A percentile compares a stretch with the other conserved stretches of the same genome.
Evolutionary conservation across 2,113 vertebrate species (phyloP).

Genomic region (Nycticebus coucang): DNA sequence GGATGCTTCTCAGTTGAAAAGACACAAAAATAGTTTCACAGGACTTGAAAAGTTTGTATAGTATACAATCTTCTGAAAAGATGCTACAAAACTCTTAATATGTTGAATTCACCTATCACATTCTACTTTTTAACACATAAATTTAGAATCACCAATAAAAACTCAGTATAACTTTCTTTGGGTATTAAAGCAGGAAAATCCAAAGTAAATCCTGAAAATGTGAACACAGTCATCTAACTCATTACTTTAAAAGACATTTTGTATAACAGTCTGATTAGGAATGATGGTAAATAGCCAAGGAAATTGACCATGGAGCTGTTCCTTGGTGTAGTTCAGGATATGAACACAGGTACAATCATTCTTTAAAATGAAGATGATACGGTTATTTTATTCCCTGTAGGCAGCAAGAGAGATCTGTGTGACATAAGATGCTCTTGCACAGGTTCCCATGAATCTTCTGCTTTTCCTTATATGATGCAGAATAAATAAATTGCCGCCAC

Average conservation of each 20-base stretch:
- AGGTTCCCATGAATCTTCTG: slow-evolving; percentile 44
- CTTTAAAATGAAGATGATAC: slow-evolving; percentile 43
- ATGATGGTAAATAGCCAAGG: slow-evolving; percentile 61
- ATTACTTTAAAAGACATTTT: slow-evolving; percentile 44
- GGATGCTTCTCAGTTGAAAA: slow-evolving; percentile 83
- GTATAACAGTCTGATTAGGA: slow-evolving; percentile 55
- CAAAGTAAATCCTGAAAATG: slow-evolving; percentile 63
- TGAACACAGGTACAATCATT: slow-evolving; percentile 48
- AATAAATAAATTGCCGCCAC: slow-evolving; percentile 73
- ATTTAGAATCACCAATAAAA: slow-evolving; percentile 75
- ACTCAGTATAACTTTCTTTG: slow-evolving; percentile 64
- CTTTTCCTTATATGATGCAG: slow-evolving; percentile 45
- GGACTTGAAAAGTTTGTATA: slow-evolving; percentile 81
- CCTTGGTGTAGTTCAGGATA: slow-evolving; percentile 54
- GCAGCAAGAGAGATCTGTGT: slow-evolving; percentile 63
- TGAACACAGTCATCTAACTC: slow-evolving; percentile 62
- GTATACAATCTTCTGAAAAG: slow-evolving; percentile 77
- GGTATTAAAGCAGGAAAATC: slow-evolving; percentile 78
- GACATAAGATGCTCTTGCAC: slow-evolving; percentile 49
- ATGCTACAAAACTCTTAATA: slow-evolving; percentile 78
- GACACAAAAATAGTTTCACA: slow-evolving; percentile 85
- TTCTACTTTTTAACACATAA: slow-evolving; percentile 71
- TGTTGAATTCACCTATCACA: slow-evolving; percentile 74
- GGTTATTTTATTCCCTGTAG: slow-evolving; percentile 44
- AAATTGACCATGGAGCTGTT: slow-evolving; percentile 55